Base-by-base conservation (phyloP, 2,797 vertebrate species). In the Anabas testudineus region DNA sequence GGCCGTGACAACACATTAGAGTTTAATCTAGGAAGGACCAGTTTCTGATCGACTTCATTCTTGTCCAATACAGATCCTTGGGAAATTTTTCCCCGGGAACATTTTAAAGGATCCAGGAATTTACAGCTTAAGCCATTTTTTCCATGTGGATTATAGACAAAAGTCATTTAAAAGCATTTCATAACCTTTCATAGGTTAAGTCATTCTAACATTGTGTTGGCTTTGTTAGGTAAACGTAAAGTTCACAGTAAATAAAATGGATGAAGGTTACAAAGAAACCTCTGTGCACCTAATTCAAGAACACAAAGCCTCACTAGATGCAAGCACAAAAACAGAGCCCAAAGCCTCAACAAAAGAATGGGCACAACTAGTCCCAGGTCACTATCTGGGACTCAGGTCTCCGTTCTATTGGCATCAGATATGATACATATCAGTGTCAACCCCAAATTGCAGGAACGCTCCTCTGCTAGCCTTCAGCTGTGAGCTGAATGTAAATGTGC, bases 401-500 rank as follows among this genome's bases (percentile, higher is more conserved):
- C 48, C 49, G 42, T 80, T 80, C 78, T 60, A 80, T 80, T 86
- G 76, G 78, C 80, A 87, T 90, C 87, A 89, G 75, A 83, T 88
- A 80, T 91, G 85, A 90, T 90, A 83, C 87, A 80, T 88, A 87
- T 89, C 84, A 80, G 81, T 87, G 87, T 89, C 89, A 82, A 59
- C 86, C 87, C 84, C 84, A 91, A 88, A 92, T 88, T 88, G 86
- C 75, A 71, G 83, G 82, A 84, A 84, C 84, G 77, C 82, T 85
- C 66, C 82, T 67, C 51, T 71, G 87, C 68, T 85, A 76, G 83
- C 74, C 72, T 83, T 82, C 86, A 75, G 80, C 77, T 74, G 77
- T 81, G 82, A 87, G 85, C 79, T 53, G 90, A 91, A 94, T 93
- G 90, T 87, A 91, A 93, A 93, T 92, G 83, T 83, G 80, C 77